These are phyloP conservation scores for Poeciliopsis infans DNA, from an alignment of 2,797 vertebrate species.

Conservation along the genomic window DNA sequence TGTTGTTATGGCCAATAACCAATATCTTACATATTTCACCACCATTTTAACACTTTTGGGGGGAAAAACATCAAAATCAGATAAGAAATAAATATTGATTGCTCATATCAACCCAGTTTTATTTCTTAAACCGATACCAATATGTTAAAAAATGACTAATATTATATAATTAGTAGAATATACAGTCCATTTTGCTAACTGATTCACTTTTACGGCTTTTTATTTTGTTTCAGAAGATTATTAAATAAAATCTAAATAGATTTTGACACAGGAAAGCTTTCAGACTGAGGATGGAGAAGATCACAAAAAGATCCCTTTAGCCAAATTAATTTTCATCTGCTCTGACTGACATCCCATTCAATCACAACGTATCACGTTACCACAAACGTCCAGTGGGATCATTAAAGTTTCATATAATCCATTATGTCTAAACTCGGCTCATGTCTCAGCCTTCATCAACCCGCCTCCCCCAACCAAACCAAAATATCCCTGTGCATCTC, in stretches of 20 bases:
- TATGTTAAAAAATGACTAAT: no score
- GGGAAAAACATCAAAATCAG: no score
- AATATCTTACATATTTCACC: no score
- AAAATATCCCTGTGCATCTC: slow-evolving; percentile 15
- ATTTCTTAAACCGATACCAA: no score
- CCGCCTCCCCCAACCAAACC: slow-evolving; percentile 12
- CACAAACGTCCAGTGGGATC: slow-evolving; percentile 26
- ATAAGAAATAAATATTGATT: no score
- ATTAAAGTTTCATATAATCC: slow-evolving; percentile 49
- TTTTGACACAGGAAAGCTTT: background rate
- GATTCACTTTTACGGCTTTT: background rate
- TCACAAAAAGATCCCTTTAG: slow-evolving; percentile 8
- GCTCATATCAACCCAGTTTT: no score
- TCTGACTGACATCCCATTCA: slow-evolving; percentile 27
- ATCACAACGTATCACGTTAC: slow-evolving; percentile 30
- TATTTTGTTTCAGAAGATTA: background rate
- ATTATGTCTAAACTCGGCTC: slow-evolving; percentile 38
- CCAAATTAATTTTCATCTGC: slow-evolving; percentile 6
- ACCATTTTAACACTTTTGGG: no score
- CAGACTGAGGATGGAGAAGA: background rate
- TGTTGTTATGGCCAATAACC: no score
- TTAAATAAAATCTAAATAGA: background rate
- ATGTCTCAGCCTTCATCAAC: slow-evolving; percentile 17
- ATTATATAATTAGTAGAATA: no score
- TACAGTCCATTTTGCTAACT: background rate